Percentiles rank a stretch among this genome's conserved stretches.
Conservation (phyloP, 1,140 invertebrate genomes). For the Chelonus insularis region DNA sequence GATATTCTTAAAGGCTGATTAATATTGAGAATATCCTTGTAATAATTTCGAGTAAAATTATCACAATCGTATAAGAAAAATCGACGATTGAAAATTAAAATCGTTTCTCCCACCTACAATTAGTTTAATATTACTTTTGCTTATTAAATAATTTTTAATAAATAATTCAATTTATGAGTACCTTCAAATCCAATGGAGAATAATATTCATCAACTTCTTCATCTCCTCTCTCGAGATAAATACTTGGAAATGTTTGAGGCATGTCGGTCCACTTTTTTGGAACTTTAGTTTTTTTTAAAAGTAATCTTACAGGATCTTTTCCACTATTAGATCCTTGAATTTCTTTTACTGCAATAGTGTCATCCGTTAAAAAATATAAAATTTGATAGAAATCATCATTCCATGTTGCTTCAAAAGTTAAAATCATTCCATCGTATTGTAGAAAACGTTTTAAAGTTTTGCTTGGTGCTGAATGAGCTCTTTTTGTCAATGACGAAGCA, state of each 20-base stretch:
- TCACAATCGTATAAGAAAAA: constrained; percentile 83
- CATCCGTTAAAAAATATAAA: constrained; percentile 78
- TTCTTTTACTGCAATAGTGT: constrained; percentile 78
- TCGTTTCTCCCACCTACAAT: constrained; percentile 70
- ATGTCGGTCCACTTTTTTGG: constrained; percentile 77
- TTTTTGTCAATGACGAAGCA: constrained; percentile 25
- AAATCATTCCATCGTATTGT: constrained; percentile 72
- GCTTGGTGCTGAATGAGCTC: constrained; percentile 47
- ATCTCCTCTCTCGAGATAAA: constrained; percentile 67
- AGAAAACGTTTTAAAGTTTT: constrained; percentile 68
- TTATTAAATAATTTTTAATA: background rate
- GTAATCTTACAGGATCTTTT: constrained; percentile 71
- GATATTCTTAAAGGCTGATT: constrained; percentile 50
- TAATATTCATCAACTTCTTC: constrained; percentile 76
- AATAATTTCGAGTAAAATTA: constrained; percentile 78
- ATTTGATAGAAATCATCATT: constrained; percentile 71
- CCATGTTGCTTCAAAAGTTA: constrained; percentile 78
- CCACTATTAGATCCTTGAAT: constrained; percentile 70
- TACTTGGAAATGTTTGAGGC: constrained; percentile 56
- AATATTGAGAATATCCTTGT: constrained; percentile 57
- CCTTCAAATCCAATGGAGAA: constrained; percentile 72
- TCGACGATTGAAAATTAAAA: constrained; percentile 68
- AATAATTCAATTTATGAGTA: constrained; percentile 23
- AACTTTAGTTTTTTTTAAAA: constrained; percentile 76
- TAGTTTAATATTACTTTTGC: too few species aligned